Evolutionary conservation across 2,797 vertebrate species (phyloP), one percentile per base, ranked within the genome.

Genomic region (Sebastes kiyomatsui): DNA sequence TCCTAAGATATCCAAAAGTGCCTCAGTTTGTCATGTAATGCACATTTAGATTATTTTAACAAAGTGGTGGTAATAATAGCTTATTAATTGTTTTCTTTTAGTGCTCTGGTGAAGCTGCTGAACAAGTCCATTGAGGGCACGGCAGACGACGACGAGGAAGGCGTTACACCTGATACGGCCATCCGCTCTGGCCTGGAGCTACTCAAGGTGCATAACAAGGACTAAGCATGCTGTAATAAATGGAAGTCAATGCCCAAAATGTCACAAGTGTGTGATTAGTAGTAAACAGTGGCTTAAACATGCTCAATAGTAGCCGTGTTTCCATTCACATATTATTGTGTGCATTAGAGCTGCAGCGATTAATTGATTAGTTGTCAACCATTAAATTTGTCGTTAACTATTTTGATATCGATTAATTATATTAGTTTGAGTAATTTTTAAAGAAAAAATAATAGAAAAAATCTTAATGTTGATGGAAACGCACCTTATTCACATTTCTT

Each of bases 101-200:
- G 99, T 95, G 97, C 99, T 88, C 95, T 99, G 92, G 98, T 99
- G 89, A 99, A 99, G 90, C 93, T 99, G 90, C 97, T 99, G 93
- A 99, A 99, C 94, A 99, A 99, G 92, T 99, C 99, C 7, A 97
- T 98, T 90, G 99, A 99, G 79, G 99, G 99, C 74, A 99, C 98
- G 72, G 97, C 97, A 81, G 99, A 99, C 87, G 99, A 99, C 77
- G 99, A 99, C 72, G 99, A 99, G 87, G 99, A 99, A 91, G 99
- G 99, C 79, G 98, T 99, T 80, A 98, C 97, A 87, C 98, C 98
- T 74, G 99, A 99, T 90, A 97, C 97, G 70, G 99, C 99, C 87
- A 99, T 99, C 93, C 97, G 99, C 81, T 97, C 98, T 64, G 99
- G 99, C 82, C 96, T 99, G 91, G 99, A 99, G 92, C 96, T 99